phyloP scores from a whole-genome alignment of 2,888 invertebrate species.

The Rugalucina vietnamica region DNA sequence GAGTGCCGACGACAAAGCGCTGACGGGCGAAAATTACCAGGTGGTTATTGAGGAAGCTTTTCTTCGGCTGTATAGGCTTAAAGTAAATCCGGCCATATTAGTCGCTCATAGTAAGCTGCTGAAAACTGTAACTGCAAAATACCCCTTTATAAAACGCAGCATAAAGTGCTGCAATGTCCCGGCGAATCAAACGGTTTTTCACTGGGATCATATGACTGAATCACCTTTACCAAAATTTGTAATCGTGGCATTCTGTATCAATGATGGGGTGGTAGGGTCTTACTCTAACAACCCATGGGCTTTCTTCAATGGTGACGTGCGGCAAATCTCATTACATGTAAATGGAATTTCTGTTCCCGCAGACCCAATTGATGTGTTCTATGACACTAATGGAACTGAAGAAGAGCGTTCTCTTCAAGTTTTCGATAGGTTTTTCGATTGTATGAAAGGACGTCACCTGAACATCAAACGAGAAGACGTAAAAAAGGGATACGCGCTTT shows the following conservation, averaged over 20 bases:
- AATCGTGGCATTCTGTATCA: slow-evolving; percentile 13
- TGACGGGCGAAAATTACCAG: slow-evolving; percentile 14
- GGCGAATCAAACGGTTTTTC: slow-evolving; percentile 11
- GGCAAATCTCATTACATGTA: not conserved
- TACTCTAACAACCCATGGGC: not conserved
- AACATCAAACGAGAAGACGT: not conserved
- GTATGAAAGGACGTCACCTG: not conserved
- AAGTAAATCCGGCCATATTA: slow-evolving; percentile 22
- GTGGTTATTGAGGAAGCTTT: slow-evolving; percentile 24
- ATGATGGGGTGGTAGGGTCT: not conserved
- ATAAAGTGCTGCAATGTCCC: slow-evolving; percentile 15
- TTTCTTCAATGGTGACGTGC: not conserved
- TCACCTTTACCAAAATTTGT: slow-evolving; percentile 20
- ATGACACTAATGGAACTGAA: not conserved
- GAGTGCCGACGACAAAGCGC: not conserved
- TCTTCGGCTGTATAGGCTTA: slow-evolving; percentile 9
- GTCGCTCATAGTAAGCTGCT: slow-evolving; percentile 18
- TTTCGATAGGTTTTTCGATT: not conserved
- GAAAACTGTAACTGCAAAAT: slow-evolving; percentile 19
- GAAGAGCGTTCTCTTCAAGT: not conserved
- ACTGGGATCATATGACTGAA: slow-evolving; percentile 23
- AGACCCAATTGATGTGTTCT: not conserved
- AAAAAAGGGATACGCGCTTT: not conserved
- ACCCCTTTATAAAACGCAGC: not conserved
- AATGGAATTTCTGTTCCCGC: not conserved